A percentile compares a stretch with the other conserved stretches of the same genome.
Evolutionary conservation across 2,888 invertebrate species (phyloP).

Genomic region (Cosmia pyralina): DNA sequence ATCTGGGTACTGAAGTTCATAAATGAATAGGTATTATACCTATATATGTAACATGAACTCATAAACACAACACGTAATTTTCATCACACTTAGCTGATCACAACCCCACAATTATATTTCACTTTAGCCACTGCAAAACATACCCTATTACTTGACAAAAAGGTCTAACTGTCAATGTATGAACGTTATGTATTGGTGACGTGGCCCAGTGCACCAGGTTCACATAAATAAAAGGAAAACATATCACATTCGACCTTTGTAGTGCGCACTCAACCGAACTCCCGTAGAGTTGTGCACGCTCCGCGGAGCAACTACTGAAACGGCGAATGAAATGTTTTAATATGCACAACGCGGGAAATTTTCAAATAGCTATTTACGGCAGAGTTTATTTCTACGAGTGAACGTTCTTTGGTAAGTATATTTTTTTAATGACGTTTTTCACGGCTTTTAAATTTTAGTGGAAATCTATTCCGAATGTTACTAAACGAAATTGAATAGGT

Average conservation of each 20-base stretch:
- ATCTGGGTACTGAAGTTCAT: not conserved
- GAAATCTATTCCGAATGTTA: conserved; percentile 4
- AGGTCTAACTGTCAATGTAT: conserved; percentile 10
- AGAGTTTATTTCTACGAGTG: conserved; percentile 59
- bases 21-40: conserved; percentile 24
- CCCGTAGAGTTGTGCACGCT: conserved; percentile 80
- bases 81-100: conserved; percentile 56
- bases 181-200: conserved; percentile 38
- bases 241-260: conserved; percentile 82
- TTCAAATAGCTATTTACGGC: conserved; percentile 74
- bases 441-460: not conserved
- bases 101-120: conserved; percentile 39
- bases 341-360: conserved; percentile 76
- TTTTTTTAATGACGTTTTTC: conserved; percentile 15
- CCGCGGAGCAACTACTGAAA: conserved; percentile 80
- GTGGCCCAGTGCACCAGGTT: conserved; percentile 74
- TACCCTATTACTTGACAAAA: conserved; percentile 1
- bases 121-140: conserved; percentile 4
- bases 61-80: conserved; percentile 51
- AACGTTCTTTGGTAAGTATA: conserved; percentile 1
- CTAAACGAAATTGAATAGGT: not conserved
- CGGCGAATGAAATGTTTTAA: conserved; percentile 81
- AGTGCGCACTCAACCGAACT: conserved; percentile 82
- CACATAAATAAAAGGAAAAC: conserved; percentile 82
- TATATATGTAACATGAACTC: conserved; percentile 10